Base-by-base conservation (phyloP, 2,113 vertebrate species). In the Ophthalmolycus amberensis region DNA sequence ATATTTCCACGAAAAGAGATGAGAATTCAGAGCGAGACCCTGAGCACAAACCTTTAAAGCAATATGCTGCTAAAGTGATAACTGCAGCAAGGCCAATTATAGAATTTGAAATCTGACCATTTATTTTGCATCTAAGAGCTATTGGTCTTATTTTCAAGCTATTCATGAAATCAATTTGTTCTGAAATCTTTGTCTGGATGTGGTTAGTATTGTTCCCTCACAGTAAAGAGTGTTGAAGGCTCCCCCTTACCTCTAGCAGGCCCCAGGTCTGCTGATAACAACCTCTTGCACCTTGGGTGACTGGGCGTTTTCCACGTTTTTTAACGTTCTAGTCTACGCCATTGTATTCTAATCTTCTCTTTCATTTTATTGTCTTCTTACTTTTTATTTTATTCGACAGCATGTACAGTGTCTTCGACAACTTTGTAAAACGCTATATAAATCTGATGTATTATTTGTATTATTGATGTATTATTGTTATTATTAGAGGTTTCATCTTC, bases 11-110 rank as follows among this genome's bases (percentile, higher is more conserved):
- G 18, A n/a, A 3, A 38, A 14, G 50, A 38, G 1, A 16, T 20
- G 9, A 76, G 25, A 73, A 67, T 79, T 75, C 3, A 38, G 18
- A 78, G 15, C 37, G 32, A 42, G 20, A 77, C 46, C 56, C 64
- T 69, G 73, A 58, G 22, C n/a, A 62, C 15, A 42, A 68, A 73
- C 25, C 25, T 25, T 25, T 75, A 74, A 74, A 42, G 40, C 29
- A 76, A 25, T 15, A 14, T 50, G 29, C 54, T 56, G 25, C 25
- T 62, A 6, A 54, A 68, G 16, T 54, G 29, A 75, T 38, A 14
- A 12, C 56, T 66, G 27, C 11, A 15, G 2, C 5, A 42, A 5
- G 62, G 14, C n/a, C 16, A 20, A 22, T 42, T 18, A 38, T 8
- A 74, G 12, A 16, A 10, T 50, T 34, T 42, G 16, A 59, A 34